These are phyloP conservation scores for Limnephilus marmoratus DNA, from an alignment of 2,888 invertebrate species.

Conservation along the genomic window DNA sequence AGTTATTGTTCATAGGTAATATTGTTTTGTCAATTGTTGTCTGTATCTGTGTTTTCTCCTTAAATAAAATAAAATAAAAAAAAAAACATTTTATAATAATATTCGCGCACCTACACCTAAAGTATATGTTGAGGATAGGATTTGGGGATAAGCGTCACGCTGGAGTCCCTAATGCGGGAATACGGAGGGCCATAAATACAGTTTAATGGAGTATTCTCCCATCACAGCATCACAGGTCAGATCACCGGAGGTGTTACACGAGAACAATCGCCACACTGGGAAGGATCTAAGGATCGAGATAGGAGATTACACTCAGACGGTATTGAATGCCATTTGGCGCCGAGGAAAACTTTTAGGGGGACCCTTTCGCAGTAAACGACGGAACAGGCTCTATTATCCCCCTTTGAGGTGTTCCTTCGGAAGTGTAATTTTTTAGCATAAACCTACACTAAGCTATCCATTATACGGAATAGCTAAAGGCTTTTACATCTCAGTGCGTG, in stretches of 20 bases:
- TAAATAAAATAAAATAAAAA: no score
- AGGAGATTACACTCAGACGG: constrained; percentile 4
- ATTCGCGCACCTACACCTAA: not conserved
- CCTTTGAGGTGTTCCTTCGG: not conserved
- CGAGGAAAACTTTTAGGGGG: constrained; percentile 21
- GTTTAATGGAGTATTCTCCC: constrained; percentile 22
- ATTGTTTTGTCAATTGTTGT: no score
- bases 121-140: not conserved
- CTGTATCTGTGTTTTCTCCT: no score
- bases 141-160: not conserved
- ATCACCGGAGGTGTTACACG: constrained; percentile 10
- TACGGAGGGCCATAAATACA: constrained; percentile 13
- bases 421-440: not conserved
- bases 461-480: not conserved
- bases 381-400: not conserved
- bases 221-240: constrained; percentile 3
- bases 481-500: not conserved
- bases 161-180: not conserved
- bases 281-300: constrained; percentile 5
- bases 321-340: constrained; percentile 29
- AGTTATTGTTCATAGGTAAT: no score
- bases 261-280: not conserved
- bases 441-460: not conserved
- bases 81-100: not conserved
- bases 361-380: not conserved